These are phyloP conservation scores for Phodopus roborovskii DNA, from an alignment of 2,113 vertebrate genomes.

Conservation along the genomic window DNA sequence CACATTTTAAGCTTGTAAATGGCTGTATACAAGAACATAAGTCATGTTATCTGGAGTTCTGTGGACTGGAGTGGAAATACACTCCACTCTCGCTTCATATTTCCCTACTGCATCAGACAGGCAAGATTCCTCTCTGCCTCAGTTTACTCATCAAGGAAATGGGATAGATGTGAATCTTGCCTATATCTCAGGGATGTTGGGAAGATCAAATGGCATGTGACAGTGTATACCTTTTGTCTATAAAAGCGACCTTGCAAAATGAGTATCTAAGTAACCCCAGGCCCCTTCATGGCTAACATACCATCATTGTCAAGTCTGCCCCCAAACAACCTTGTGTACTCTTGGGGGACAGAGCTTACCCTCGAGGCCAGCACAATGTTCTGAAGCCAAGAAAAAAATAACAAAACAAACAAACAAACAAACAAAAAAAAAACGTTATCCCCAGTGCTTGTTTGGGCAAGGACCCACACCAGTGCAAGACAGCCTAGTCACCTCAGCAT, in stretches of 20 bases:
- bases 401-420: no score
- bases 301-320: not conserved
- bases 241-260: not conserved
- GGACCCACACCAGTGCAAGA: constrained; percentile 38
- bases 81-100: not conserved
- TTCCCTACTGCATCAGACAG: not conserved
- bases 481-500: constrained; percentile 72
- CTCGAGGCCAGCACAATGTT: not conserved
- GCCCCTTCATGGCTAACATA: not conserved
- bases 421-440: constrained; percentile 30
- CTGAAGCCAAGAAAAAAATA: no score
- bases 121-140: constrained; percentile 8
- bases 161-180: not conserved
- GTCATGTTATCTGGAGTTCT: not conserved
- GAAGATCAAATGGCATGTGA: not conserved
- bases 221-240: not conserved
- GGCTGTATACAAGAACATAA: not conserved
- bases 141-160: constrained; percentile 51
- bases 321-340: not conserved
- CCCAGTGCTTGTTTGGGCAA: not conserved
- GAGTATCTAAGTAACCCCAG: not conserved
- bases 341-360: not conserved
- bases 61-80: not conserved
- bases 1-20: not conserved
- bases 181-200: not conserved